Base-by-base conservation (phyloP, 30 jellyfish, hydroid and myxozoan species). In the Aurelia sp. region DNA sequence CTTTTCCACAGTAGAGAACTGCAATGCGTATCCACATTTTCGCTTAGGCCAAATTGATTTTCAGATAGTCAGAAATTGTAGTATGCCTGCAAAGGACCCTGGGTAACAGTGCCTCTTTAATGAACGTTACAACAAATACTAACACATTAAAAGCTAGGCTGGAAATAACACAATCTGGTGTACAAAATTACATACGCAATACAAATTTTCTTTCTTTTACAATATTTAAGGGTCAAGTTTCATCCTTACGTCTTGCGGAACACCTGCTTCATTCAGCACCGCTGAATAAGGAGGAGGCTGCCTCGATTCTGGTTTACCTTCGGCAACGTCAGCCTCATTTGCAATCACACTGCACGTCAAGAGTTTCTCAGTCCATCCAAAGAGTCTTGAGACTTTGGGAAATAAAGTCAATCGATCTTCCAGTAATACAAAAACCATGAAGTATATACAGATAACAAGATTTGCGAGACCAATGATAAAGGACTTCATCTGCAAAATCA, bases 361-460 rank as follows among this genome's bases (percentile, higher is more conserved):
- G 18, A 73, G 16, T 33, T 74, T 73, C 73, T 85, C 94, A 22
- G 66, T 66, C 70, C 73, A 71, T 18, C 82, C 90, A 6, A 65
- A 51, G 27, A 80, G 6, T 33, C 77, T n/a, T 11, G 97, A 86
- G 1, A 70, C 53, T 80, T 75, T 84, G 11, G 99, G 99, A 73
- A 94, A 94, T 71, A 94, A 61, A 48, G 96, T 62, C 52, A 94
- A 69, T 41, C 99, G 68, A 71, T 94, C 99, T 73, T 94, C 99
- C 55, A 94, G 82, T 80, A 94, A 73, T 17, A 94, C 90, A 66
- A 94, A 89, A 20, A 79, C 58, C n/a, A 94, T 94, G 76, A 94
- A 79, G 58, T 94, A 94, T 4, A 88, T 31, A 59, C 94, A 78
- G 20, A 94, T 84, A 13, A 87, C 15, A 20, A 94, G 88, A 59